Evolutionary conservation across 2,797 vertebrate genomes (phyloP).

Genomic region (Malurus splendens): DNA sequence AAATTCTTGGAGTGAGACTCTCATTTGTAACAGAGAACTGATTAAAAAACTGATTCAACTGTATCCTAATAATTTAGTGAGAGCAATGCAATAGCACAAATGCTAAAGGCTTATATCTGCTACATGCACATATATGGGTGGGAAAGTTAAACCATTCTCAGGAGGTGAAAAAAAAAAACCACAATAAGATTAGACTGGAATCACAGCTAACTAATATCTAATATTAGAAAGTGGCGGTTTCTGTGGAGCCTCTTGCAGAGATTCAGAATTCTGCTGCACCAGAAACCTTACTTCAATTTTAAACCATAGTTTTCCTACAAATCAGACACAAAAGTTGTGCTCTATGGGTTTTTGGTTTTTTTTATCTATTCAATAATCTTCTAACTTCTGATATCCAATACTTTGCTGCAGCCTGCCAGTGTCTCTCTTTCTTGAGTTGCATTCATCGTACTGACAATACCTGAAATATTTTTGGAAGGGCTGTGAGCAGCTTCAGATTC

Average conservation of each 20-base stretch:
- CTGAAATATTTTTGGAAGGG: slow-evolving; percentile 66
- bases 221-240: background rate
- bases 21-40: background rate
- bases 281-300: background rate
- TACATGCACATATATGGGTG: background rate
- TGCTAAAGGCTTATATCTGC: background rate
- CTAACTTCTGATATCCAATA: slow-evolving; percentile 55
- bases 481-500: slow-evolving; percentile 71
- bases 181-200: background rate
- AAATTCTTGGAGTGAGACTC: background rate
- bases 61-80: background rate
- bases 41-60: background rate
- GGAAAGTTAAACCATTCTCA: background rate
- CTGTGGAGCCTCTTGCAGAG: background rate
- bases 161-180: background rate
- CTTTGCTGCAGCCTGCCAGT: slow-evolving; percentile 71
- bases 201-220: background rate
- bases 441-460: slow-evolving; percentile 73
- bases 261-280: background rate
- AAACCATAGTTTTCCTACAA: background rate
- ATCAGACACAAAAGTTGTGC: background rate
- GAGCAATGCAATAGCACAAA: background rate
- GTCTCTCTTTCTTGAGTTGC: slow-evolving; percentile 75
- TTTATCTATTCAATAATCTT: background rate
- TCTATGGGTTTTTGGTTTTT: background rate